Evolutionary conservation across 2,797 vertebrate genomes (phyloP), one percentile per base, ranked within the genome.

Genomic region (Lemur catta): DNA sequence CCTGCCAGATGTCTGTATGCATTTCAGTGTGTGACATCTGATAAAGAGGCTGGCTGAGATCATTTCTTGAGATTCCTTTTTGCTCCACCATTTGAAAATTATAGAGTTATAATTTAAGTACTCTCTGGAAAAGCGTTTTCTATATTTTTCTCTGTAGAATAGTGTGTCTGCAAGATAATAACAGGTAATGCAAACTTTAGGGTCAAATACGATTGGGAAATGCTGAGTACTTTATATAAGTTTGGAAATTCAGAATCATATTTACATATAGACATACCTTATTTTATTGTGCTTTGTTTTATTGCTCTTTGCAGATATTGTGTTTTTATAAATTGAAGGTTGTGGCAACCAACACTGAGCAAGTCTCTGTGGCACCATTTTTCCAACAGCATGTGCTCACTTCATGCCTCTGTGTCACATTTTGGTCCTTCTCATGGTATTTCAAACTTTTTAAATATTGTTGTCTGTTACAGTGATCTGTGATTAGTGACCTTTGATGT

Each of bases 61-160:
- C 48, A 87, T 93, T 48, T 87, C 28, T 89, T 95, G 48, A 86
- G 46, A 86, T 81, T 52, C 84, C 28, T 91, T 95, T 61, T 81
- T 79, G 3, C 33, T 81, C 63, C 91, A 67, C 10, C 86, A 46
- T 71, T 85, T 17, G 74, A 65, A 94, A 67, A 65, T 67, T 84
- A 46, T 80, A 75, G 59, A 75, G 84, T 65, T 84, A 92, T 24
- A 85, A 90, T 87, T 82, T 65, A 84, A 50, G 41, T 35, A 30
- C 17, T 41, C 15, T 85, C 18, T 50, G 84, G 38, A 79, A 86
- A 87, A 74, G 22, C 46, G 84, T 88, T 95, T 78, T 74, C 41
- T 92, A 1, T 55, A 7, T 28, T 78, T 22, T 72, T 4, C 15
- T 87, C 10, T 76, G 4, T 57, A 67, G 61, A 90, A 41, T 52